phyloP scores from a whole-genome alignment of 2,888 invertebrate genomes.

The Bellardia pandia region DNA sequence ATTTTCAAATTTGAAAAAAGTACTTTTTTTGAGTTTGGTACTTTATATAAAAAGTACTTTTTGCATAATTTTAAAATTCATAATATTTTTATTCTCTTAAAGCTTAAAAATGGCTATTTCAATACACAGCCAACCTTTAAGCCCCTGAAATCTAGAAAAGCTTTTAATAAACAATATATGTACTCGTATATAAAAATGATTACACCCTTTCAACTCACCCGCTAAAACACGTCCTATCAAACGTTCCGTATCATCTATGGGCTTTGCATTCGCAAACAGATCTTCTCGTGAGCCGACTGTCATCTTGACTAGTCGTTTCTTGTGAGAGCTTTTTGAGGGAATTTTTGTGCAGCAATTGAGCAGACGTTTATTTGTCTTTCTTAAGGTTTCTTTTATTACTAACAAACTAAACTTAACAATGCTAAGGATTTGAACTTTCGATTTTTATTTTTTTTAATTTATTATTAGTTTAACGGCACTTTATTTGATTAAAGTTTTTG shows the following conservation, averaged over 20 bases:
- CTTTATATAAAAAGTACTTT: not conserved
- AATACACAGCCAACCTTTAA: too few relatives aligned
- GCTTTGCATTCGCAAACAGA: conserved; percentile 82
- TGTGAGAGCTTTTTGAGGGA: conserved; percentile 57
- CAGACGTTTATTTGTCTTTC: not conserved
- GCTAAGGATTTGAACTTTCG: conserved; percentile 20
- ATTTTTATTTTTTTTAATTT: not conserved
- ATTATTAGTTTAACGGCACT: conserved; percentile 22
- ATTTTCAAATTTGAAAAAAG: not conserved
- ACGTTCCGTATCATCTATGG: conserved; percentile 83
- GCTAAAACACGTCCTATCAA: conserved; percentile 83
- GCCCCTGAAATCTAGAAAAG: not conserved
- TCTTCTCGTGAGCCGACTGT: conserved; percentile 83
- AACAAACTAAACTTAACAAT: not conserved
- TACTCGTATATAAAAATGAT: too few relatives aligned
- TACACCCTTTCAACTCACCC: conserved; percentile 78
- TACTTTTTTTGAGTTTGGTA: not conserved
- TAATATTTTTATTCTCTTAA: too few relatives aligned
- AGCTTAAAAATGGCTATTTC: too few relatives aligned
- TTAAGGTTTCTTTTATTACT: not conserved
- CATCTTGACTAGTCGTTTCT: conserved; percentile 77
- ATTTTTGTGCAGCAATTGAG: conserved; percentile 49
- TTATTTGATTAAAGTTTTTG: not conserved
- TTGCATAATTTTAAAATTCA: too few relatives aligned
- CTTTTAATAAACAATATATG: too few relatives aligned